These are phyloP conservation scores for Brachionus plicatilis DNA, from an alignment of 1,140 invertebrate genomes.

Conservation along the genomic window DNA sequence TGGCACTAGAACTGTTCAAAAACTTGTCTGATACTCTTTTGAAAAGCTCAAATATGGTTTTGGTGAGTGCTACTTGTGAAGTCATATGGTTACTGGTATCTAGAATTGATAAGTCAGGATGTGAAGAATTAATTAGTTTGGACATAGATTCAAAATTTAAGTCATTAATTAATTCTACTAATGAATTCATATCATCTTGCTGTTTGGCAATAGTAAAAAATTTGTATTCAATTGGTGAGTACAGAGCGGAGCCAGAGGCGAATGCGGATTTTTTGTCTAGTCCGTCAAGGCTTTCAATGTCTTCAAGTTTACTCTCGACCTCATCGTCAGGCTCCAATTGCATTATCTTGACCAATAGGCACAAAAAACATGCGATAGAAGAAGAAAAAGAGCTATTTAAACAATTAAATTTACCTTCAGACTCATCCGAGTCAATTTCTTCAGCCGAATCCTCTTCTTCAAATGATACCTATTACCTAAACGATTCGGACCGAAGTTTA, in stretches of 20 bases:
- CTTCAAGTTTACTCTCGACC: neutral
- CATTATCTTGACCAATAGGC: neutral
- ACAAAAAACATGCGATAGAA: neutral
- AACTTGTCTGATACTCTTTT: neutral
- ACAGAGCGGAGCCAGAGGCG: neutral
- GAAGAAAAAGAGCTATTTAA: neutral
- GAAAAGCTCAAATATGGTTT: neutral
- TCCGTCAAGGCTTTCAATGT: neutral
- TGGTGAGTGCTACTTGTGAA: neutral
- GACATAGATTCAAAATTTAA: slow-evolving; percentile 20
- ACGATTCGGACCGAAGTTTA: neutral
- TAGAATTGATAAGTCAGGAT: neutral
- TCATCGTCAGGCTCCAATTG: neutral
- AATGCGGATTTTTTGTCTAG: neutral
- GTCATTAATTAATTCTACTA: neutral
- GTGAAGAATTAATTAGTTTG: neutral
- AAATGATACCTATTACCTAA: neutral
- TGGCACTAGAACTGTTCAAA: neutral
- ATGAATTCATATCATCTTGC: neutral
- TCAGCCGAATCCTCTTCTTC: neutral
- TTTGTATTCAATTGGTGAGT: neutral
- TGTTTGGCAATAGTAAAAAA: slow-evolving; percentile 12
- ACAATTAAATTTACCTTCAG: neutral
- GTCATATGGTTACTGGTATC: neutral
- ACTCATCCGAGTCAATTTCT: neutral